Evolutionary conservation across 2,113 vertebrate genomes (phyloP).

Genomic region (Emydura subglobosa): DNA sequence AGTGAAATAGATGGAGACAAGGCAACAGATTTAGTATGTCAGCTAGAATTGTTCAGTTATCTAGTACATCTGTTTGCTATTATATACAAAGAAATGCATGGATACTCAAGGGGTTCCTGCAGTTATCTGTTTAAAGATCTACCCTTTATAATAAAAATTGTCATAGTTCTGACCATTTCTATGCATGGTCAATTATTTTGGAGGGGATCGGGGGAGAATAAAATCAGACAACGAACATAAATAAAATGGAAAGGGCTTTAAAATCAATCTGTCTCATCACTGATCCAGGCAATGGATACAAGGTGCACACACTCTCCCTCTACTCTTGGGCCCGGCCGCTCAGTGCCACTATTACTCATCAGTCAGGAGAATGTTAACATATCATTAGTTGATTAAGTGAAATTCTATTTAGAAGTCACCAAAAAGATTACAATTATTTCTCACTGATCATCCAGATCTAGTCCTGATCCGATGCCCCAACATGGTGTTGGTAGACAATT

Average conservation of each 20-base stretch:
- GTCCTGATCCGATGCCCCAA: background rate
- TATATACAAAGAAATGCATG: background rate
- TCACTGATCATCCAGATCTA: background rate
- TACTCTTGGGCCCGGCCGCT: background rate
- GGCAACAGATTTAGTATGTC: background rate
- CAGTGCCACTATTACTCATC: background rate
- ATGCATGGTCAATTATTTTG: accelerated
- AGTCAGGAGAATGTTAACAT: background rate
- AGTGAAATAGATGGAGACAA: background rate
- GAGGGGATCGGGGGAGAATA: background rate
- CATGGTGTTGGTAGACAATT: background rate
- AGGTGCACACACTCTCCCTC: background rate
- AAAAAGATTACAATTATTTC: background rate
- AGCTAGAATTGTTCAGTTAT: background rate
- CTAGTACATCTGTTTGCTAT: background rate
- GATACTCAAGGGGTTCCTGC: background rate
- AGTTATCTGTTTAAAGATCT: background rate
- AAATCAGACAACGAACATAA: background rate
- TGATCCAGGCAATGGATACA: background rate
- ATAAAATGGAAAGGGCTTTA: background rate
- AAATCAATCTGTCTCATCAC: background rate
- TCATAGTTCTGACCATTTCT: background rate
- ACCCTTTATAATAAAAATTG: background rate
- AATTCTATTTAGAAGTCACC: background rate
- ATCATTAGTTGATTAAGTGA: background rate